Conservation (phyloP, 2,888 invertebrate species). For the Parascotia fuliginaria region DNA sequence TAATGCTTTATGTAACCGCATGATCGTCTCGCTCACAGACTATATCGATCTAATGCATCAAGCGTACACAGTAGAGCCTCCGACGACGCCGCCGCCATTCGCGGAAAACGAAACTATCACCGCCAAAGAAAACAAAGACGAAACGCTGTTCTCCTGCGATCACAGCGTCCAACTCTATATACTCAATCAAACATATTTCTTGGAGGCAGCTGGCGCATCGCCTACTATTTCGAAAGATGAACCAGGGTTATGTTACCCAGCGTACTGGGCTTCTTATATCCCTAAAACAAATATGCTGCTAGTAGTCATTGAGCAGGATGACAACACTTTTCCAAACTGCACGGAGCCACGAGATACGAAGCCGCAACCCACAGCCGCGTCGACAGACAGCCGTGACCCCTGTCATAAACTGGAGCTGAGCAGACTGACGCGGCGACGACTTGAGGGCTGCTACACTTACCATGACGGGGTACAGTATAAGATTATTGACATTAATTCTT, state of each 20-base stretch:
- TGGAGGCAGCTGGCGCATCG: constrained; percentile 62
- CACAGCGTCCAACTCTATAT: constrained; percentile 89
- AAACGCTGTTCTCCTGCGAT: constrained; percentile 88
- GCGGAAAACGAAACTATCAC: constrained; percentile 55
- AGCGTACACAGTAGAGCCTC: constrained; percentile 54
- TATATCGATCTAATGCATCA: constrained; percentile 53
- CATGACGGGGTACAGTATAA: constrained; percentile 86
- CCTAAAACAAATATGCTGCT: constrained; percentile 92
- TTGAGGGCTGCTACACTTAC: constrained; percentile 91
- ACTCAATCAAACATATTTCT: constrained; percentile 86
- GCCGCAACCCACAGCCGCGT: constrained; percentile 65
- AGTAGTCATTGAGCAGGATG: constrained; percentile 87
- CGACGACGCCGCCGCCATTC: constrained; percentile 49
- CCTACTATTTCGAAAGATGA: constrained; percentile 63
- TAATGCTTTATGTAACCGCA: constrained; percentile 73
- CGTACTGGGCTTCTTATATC: constrained; percentile 90
- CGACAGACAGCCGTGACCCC: constrained; percentile 84
- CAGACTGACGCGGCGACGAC: constrained; percentile 87
- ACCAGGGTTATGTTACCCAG: constrained; percentile 63
- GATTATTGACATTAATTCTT: not conserved
- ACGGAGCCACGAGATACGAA: constrained; percentile 87
- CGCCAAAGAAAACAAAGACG: constrained; percentile 72
- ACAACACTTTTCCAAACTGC: constrained; percentile 56
- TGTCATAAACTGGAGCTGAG: constrained; percentile 92
- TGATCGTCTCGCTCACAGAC: constrained; percentile 62